Percentiles rank a stretch among this genome's conserved stretches.
Evolutionary conservation across 2,888 invertebrate genomes (phyloP).

Genomic region (Sepioteuthis lessoniana): DNA sequence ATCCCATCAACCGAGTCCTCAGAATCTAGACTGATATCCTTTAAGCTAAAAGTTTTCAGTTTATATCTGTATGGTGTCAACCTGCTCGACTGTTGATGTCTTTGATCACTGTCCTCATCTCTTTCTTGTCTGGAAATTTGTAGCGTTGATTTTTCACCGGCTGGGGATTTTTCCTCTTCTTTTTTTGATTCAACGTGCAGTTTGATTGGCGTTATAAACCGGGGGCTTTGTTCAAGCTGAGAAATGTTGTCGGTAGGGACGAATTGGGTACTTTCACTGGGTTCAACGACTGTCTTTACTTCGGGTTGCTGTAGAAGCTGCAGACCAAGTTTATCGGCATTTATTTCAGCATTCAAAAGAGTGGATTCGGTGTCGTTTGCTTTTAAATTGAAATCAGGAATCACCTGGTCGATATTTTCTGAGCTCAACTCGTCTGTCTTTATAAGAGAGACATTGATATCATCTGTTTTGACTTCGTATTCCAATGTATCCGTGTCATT

Average conservation of each 20-base stretch:
- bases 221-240: not conserved
- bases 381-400: not conserved
- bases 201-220: not conserved
- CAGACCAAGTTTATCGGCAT: not conserved
- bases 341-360: not conserved
- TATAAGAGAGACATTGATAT: not conserved
- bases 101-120: too few relatives aligned
- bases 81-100: not conserved
- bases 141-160: not conserved
- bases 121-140: not conserved
- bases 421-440: not conserved
- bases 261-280: not conserved
- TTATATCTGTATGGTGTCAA: not conserved
- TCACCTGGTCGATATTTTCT: too few relatives aligned
- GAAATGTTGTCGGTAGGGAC: not conserved
- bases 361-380: not conserved
- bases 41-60: not conserved
- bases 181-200: not conserved
- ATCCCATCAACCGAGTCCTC: not conserved
- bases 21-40: not conserved
- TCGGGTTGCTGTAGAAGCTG: not conserved
- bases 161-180: not conserved
- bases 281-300: not conserved
- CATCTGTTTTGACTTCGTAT: not conserved
- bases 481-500: not conserved